Evolutionary conservation across 2,888 invertebrate genomes (phyloP), one percentile per base, ranked within the genome.

Genomic region (Caprella mutica): DNA sequence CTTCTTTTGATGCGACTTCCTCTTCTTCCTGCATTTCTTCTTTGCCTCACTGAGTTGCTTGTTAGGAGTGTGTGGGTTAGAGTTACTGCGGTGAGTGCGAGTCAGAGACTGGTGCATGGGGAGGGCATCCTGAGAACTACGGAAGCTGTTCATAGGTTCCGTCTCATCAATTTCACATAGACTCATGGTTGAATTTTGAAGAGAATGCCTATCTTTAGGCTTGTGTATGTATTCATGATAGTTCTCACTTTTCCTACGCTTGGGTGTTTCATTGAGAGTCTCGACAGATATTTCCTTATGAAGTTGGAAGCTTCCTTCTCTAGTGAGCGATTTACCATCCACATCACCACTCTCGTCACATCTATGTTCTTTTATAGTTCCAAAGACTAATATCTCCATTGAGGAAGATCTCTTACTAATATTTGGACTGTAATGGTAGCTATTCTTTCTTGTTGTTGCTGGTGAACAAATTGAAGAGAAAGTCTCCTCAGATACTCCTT

Each of bases 221-320:
- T 52, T 42, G 19, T 57, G 51, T 23, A 59, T 24, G 43, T 63
- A 63, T n/a, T 59, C 57, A 6, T 57, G 57, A 48, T 59, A 63
- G 27, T 63, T 55, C 26, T 55, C 55, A 2, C 9, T 24, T 24
- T 17, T 42, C 14, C 51, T 50, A 39, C 48, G 42, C 38, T 55
- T 59, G 14, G 63, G 57, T 6, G 57, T 35, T 39, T 63, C 63
- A 35, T 59, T 54, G 9, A 63, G 39, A 6, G 63, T 63, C 40
- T 63, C 63, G 9, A 63, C 63, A n/a, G 63, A 63, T 17, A 63
- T 63, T 33, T 63, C 63, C 12, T 59, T 50, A 39, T 63, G 63
- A 5, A 63, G 46, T n/a, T 57, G 56, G 43, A 63, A 63, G 48
- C 63, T 63, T 14, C 63, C 63, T 43, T 63, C 63, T 19, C 63